phyloP scores from a whole-genome alignment of 1,140 invertebrate species.

The Pteromalus puparum region DNA sequence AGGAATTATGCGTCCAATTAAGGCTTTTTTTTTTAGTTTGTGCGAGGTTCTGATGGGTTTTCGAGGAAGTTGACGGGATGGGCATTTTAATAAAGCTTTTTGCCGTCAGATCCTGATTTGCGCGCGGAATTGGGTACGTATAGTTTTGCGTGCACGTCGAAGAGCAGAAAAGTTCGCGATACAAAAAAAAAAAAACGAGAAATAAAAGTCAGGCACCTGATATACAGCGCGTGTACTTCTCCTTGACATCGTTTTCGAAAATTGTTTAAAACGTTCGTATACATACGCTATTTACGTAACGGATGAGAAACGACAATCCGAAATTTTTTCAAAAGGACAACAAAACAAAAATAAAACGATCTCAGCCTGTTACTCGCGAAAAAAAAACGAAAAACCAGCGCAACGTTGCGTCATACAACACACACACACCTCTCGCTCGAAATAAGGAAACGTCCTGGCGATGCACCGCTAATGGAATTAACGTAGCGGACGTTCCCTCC shows the following conservation, averaged over 20 bases:
- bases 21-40: background rate
- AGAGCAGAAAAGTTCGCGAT: no score
- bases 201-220: background rate
- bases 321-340: no score
- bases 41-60: background rate
- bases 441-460: background rate
- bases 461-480: background rate
- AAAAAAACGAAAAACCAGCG: background rate
- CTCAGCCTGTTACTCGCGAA: background rate
- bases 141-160: no score
- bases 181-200: background rate
- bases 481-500: background rate
- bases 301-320: no score
- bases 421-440: no score
- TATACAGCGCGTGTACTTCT: no score
- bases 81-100: background rate
- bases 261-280: no score
- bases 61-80: background rate
- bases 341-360: no score
- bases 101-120: no score
- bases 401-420: background rate
- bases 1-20: background rate
- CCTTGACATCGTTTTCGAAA: background rate
- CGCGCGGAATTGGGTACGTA: no score
- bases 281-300: no score